Conservation (phyloP, 64 coral and sea anemone genomes). For the Platygyra sinensis region DNA sequence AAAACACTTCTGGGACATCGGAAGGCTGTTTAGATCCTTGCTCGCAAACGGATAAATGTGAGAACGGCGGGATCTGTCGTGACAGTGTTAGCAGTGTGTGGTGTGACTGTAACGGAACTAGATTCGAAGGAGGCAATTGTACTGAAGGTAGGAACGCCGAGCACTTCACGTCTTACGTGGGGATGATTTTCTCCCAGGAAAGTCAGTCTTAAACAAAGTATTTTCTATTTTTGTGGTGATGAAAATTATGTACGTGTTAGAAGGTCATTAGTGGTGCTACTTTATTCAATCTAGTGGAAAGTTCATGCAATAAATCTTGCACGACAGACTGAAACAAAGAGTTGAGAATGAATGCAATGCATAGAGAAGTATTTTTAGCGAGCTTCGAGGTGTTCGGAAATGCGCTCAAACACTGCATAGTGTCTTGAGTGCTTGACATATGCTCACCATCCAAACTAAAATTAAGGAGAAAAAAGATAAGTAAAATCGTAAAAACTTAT, state of each 20-base stretch:
- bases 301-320: too few species aligned
- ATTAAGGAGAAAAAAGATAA: too few species aligned
- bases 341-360: too few species aligned
- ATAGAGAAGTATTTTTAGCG: too few species aligned
- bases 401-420: too few species aligned
- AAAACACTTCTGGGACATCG: slow-evolving; percentile 47
- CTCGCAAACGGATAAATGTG: slow-evolving; percentile 54
- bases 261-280: neutral
- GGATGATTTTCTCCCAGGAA: neutral
- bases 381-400: too few species aligned
- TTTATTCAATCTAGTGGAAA: neutral
- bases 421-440: too few species aligned
- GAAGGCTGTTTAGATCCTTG: slow-evolving; percentile 38
- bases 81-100: slow-evolving; percentile 51
- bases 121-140: slow-evolving; percentile 86
- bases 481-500: too few species aligned
- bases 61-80: slow-evolving; percentile 65
- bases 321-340: too few species aligned
- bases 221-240: neutral
- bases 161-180: neutral
- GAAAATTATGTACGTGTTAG: neutral
- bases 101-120: slow-evolving; percentile 86
- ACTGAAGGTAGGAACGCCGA: slow-evolving; percentile 59
- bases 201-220: neutral
- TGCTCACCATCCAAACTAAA: too few species aligned